Conservation (phyloP, 2,113 vertebrate genomes). For the Sigmodon hispidus region DNA sequence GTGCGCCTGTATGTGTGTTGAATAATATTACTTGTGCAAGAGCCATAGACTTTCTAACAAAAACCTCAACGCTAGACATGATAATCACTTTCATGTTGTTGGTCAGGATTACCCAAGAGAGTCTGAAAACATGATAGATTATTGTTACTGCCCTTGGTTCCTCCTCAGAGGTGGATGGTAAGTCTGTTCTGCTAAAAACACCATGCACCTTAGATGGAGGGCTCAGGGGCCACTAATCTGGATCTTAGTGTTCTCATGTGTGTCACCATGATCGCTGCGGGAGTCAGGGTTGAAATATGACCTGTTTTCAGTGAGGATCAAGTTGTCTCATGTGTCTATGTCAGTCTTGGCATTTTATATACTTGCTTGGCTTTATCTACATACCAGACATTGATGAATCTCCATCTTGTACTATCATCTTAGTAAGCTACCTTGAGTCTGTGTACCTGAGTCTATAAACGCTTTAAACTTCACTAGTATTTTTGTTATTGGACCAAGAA, state of each 20-base stretch:
- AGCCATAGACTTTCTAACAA: background rate
- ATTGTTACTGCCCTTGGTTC: background rate
- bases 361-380: background rate
- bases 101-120: background rate
- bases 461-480: background rate
- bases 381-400: background rate
- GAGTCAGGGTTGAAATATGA: fast-evolving
- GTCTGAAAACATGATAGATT: background rate
- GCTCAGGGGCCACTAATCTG: background rate
- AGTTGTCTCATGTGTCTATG: background rate
- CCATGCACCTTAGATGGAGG: background rate
- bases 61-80: background rate
- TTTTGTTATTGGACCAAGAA: background rate
- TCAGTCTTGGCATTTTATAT: background rate
- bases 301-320: background rate
- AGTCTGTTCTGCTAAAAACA: background rate
- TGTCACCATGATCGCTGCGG: constrained; percentile 5
- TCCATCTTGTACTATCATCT: background rate
- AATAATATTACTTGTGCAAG: background rate
- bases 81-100: background rate
- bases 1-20: background rate
- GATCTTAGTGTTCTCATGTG: constrained; percentile 66
- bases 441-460: background rate
- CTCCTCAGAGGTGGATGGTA: background rate
- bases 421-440: background rate